These are phyloP conservation scores for Corythornis cristatus DNA, from an alignment of 2,113 vertebrate species.

Conservation along the genomic window DNA sequence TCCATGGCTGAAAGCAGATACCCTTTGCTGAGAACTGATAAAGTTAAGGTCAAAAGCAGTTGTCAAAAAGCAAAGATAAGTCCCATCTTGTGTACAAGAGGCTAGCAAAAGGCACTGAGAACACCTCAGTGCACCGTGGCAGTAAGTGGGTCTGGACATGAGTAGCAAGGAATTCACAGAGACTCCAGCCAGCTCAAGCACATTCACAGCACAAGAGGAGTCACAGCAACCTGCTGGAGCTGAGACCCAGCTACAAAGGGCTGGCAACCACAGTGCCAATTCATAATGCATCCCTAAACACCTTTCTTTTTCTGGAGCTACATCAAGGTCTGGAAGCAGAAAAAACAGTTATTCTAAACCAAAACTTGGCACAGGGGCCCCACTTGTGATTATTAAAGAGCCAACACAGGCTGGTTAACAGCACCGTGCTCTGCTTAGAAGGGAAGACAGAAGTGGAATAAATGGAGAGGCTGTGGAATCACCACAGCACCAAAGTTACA, in stretches of 20 bases:
- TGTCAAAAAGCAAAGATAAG: neutral
- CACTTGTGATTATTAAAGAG: neutral
- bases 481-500: neutral
- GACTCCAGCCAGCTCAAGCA: neutral
- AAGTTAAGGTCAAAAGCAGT: conserved; percentile 17
- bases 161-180: accelerated
- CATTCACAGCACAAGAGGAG: neutral
- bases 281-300: conserved; percentile 38
- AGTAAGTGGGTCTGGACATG: neutral
- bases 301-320: conserved; percentile 44
- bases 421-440: neutral
- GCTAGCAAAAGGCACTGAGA: neutral
- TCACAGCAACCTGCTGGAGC: neutral
- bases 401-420: conserved; percentile 18
- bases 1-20: conserved; percentile 1
- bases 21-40: neutral
- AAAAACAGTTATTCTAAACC: conserved; percentile 48
- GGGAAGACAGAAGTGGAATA: neutral
- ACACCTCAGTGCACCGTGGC: neutral
- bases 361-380: conserved; percentile 23
- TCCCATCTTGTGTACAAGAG: neutral
- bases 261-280: conserved; percentile 41
- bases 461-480: neutral
- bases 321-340: conserved; percentile 68
- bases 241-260: neutral